These are phyloP conservation scores for Pteromalus puparum DNA, from an alignment of 1,140 invertebrate genomes.

Conservation along the genomic window DNA sequence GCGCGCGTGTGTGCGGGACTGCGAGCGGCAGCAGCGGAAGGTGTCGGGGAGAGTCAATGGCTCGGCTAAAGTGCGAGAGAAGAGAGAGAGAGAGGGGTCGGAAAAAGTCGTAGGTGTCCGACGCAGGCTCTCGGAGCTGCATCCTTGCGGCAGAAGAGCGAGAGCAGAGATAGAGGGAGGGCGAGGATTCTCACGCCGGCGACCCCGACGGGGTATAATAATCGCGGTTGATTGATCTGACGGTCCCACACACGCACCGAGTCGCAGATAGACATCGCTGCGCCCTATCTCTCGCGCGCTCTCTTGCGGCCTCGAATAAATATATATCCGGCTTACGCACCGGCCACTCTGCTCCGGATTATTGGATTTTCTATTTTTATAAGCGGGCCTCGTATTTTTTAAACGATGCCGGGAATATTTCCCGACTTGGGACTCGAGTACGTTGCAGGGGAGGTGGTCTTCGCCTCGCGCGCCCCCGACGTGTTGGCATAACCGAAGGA, in stretches of 20 bases:
- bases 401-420: neutral
- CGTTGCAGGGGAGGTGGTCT: neutral
- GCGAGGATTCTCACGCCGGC: conserved; percentile 44
- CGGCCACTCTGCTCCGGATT: neutral
- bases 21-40: conserved; percentile 17
- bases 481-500: neutral
- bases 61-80: neutral
- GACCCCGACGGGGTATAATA: conserved; percentile 11
- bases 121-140: neutral
- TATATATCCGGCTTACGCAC: conserved; percentile 13
- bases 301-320: neutral
- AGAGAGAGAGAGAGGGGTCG: neutral
- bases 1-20: neutral
- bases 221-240: conserved; percentile 45
- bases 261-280: neutral
- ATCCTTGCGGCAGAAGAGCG: neutral
- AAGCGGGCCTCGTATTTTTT: neutral
- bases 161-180: neutral
- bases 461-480: neutral
- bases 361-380: conserved; percentile 29
- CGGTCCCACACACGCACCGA: neutral
- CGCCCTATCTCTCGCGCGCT: neutral
- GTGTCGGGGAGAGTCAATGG: conserved; percentile 20
- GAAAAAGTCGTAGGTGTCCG: conserved; percentile 34
- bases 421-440: neutral